Conservation (phyloP, 2,888 invertebrate genomes). For the Andrena dorsata region DNA sequence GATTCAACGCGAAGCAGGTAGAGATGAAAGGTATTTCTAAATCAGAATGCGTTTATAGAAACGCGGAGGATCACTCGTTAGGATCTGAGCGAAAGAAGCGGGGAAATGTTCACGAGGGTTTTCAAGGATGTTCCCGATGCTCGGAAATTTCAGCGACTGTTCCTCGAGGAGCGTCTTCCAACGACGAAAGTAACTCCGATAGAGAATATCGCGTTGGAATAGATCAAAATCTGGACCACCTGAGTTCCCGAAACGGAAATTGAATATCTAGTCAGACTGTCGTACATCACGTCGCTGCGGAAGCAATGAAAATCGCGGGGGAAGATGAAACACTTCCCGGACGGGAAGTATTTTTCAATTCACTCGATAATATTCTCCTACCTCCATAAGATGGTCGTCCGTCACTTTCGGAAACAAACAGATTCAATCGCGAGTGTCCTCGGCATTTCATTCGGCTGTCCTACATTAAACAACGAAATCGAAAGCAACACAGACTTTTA, state of each 20-base stretch:
- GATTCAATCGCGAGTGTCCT: neutral
- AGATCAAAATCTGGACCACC: slow-evolving; percentile 45
- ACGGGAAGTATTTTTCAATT: slow-evolving; percentile 50
- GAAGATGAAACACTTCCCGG: slow-evolving; percentile 38
- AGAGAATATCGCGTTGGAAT: slow-evolving; percentile 23
- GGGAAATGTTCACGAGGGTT: slow-evolving; percentile 1
- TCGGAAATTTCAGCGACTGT: slow-evolving; percentile 27
- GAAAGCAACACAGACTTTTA: too few relatives aligned
- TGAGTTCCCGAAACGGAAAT: slow-evolving; percentile 41
- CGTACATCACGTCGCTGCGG: slow-evolving; percentile 45
- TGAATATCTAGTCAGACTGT: slow-evolving; percentile 53
- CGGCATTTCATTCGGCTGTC: neutral
- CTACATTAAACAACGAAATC: too few relatives aligned
- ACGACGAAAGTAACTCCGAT: slow-evolving; percentile 9
- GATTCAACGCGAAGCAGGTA: neutral
- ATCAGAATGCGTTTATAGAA: too few relatives aligned
- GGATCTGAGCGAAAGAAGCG: neutral
- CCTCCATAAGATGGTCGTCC: slow-evolving; percentile 40
- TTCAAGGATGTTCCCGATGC: neutral
- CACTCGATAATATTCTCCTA: slow-evolving; percentile 45
- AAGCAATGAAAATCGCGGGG: slow-evolving; percentile 41
- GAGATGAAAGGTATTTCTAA: neutral
- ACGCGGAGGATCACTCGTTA: too few relatives aligned
- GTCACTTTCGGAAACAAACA: slow-evolving; percentile 25
- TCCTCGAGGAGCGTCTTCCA: slow-evolving; percentile 2